Evolutionary conservation across 2,888 invertebrate genomes (phyloP), one percentile per base, ranked within the genome.

Genomic region (Drosophila anomalata): DNA sequence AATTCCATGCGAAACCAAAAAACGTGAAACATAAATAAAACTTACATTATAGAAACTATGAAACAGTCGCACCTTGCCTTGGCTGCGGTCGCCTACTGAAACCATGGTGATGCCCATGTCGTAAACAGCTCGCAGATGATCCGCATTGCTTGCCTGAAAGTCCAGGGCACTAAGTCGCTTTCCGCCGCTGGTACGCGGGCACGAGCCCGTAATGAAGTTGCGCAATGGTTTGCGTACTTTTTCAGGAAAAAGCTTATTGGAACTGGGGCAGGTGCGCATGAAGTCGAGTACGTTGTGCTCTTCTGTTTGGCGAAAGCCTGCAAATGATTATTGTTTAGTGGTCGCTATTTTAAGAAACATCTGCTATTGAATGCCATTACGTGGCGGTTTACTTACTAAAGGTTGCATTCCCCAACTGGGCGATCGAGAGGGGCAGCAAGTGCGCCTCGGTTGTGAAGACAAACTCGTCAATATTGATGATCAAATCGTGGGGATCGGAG

Each of bases 51-150:
- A 94, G 87, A 95, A 96, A 50, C 96, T 96, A 91, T 99, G 99
- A 56, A 98, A 94, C 62, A 99, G 93, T 91, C 99, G 98, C 69
- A 99, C 95, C 73, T 97, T 93, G 51, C 99, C 99, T 80, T 81
- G 81, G 73, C 69, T 81, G 53, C 81, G 81, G 91, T 99, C 98
- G 14, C 95, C 94, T 90, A 97, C 93, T 0, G 96, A 96, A 72
- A 97, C 93, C 82, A 99, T 96, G 61, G 96, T 95, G 88, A 99
- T 98, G 71, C 99, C 99, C 98, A 99, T 98, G 90, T 97, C 96
- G 66, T 95, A 94, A 75, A 99, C 94, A 75, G 97, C 94, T 90
- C 95, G 95, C 78, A 98, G 92, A 93, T 99, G 99, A 58, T 97
- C 96, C 60, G 96, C 94, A 93, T 98, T 98, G 84, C 95, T 95